Evolutionary conservation across 2,888 invertebrate species (phyloP).

Genomic region (Adineta ricciae): DNA sequence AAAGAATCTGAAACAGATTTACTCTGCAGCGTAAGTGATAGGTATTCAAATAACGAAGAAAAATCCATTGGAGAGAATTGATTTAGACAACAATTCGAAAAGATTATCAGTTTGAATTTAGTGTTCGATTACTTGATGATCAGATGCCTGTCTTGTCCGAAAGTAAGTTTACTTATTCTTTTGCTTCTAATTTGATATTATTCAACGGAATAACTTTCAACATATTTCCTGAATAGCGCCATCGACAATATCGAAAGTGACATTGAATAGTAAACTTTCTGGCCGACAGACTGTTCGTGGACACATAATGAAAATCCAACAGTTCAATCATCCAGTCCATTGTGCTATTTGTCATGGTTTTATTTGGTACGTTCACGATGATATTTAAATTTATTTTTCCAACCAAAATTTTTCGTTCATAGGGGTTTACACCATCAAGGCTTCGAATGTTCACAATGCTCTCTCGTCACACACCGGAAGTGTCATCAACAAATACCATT

Average conservation of each 20-base stretch:
- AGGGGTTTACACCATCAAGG: neutral
- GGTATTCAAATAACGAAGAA: too few relatives aligned
- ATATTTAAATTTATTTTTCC: neutral
- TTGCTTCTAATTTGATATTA: neutral
- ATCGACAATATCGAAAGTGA: neutral
- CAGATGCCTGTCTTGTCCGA: neutral
- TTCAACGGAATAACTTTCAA: neutral
- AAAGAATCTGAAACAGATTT: neutral
- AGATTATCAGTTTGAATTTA: neutral
- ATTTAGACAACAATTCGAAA: neutral
- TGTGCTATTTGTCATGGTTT: neutral
- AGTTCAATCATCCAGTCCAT: neutral
- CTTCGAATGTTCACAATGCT: neutral
- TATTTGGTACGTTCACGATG: neutral
- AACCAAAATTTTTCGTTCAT: neutral
- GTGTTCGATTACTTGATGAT: neutral
- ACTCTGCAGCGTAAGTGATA: neutral
- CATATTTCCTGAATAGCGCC: neutral
- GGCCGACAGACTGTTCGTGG: neutral
- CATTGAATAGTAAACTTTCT: neutral
- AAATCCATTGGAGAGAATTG: neutral
- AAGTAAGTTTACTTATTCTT: neutral
- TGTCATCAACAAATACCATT: neutral
- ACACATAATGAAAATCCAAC: neutral
- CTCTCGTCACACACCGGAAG: neutral